Base-by-base conservation (phyloP, 2,888 invertebrate species). In the Heliconius aoede region DNA sequence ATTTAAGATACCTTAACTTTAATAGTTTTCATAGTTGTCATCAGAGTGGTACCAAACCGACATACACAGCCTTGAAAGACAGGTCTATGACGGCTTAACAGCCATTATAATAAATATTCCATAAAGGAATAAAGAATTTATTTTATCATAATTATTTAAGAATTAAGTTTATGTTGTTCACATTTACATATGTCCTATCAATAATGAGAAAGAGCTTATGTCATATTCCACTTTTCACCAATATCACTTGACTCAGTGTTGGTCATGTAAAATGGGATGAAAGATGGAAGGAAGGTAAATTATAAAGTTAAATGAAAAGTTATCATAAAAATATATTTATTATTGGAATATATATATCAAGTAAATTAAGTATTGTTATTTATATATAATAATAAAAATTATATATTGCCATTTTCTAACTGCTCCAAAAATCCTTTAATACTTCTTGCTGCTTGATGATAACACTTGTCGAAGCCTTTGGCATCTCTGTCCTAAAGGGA, bases 381-480 rank as follows among this genome's bases (percentile, higher is more conserved):
- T n/a, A 11, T 7, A 26, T 32, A 36, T 3, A 4, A 72, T 55
- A 58, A 32, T 15, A 58, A 24, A 7, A 46, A 68, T 62, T 71
- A 24, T 15, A 71, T 67, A 51, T 51, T 64, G 55, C 76, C 78
- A 62, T 77, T 68, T 30, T 76, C 74, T 51, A 79, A 58, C 61
- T 76, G 72, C n/a, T 80, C 80, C 60, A 80, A 74, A 51, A 80
- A 80, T 55, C 77, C 80, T 71, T 74, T 79, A 11, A 73, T 61
- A n/a, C 77, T 72, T 28, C 80, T 77, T 9, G 75, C 74, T 9
- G 74, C 72, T 73, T 80, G 80, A 46, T 80, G 72, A 67, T 80
- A 80, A n/a, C 79, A 79, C 21, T 80, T 79, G n/a, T 80, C 79
- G 55, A 79, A 80, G 26, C 80, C 79, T 58, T 71, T 72, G 3